Evolutionary conservation across 2,888 invertebrate genomes (phyloP).

Genomic region (Odontomyia ornata): DNA sequence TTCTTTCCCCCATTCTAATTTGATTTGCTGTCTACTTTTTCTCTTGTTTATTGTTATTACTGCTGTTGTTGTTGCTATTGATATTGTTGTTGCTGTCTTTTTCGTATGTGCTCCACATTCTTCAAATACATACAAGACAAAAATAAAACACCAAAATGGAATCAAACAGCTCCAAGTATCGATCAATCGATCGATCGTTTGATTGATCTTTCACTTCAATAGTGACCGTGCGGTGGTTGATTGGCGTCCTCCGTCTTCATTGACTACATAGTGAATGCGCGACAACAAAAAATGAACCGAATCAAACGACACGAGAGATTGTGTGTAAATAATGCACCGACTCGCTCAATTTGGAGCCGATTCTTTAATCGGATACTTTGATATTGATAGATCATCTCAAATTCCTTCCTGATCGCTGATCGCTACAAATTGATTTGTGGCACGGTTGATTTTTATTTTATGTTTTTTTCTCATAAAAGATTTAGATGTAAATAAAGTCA

Average conservation of each 20-base stretch:
- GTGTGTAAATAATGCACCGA: constrained; percentile 9
- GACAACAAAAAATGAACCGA: no score
- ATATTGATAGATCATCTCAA: constrained; percentile 24
- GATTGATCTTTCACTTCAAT: constrained; percentile 43
- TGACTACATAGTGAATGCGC: neutral
- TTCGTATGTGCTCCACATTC: constrained; percentile 31
- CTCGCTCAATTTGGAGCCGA: neutral
- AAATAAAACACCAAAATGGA: constrained; percentile 12
- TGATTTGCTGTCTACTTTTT: neutral
- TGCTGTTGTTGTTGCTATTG: neutral
- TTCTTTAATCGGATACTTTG: neutral
- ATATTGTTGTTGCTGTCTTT: neutral
- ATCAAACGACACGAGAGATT: neutral
- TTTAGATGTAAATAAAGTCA: neutral
- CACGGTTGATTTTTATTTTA: neutral
- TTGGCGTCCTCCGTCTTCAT: neutral
- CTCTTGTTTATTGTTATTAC: neutral
- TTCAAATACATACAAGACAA: constrained; percentile 25
- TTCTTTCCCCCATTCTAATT: constrained; percentile 13
- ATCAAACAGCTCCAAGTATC: constrained; percentile 17
- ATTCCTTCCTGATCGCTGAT: constrained; percentile 15
- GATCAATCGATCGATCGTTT: constrained; percentile 27
- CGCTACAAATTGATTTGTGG: constrained; percentile 33
- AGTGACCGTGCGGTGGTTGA: neutral
- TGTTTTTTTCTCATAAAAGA: neutral